Evolutionary conservation across 2,113 vertebrate genomes (phyloP).

Genomic region (Sminthopsis crassicaudata): DNA sequence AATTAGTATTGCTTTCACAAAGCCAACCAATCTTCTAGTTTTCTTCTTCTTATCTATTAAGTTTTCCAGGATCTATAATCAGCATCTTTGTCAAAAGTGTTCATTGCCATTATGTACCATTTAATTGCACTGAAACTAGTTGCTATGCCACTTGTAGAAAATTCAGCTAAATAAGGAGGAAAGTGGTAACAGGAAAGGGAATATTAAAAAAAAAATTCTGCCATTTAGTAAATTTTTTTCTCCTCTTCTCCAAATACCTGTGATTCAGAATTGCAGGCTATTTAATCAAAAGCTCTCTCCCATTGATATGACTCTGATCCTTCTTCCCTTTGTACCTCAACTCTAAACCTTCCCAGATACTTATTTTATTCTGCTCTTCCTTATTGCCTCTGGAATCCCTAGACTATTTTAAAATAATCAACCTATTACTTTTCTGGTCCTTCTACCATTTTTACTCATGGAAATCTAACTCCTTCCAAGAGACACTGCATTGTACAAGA

Average conservation of each 20-base stretch:
- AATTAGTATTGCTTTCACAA: constrained; percentile 21
- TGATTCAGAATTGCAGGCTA: not conserved
- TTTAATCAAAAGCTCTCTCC: not conserved
- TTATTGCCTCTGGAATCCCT: too few species aligned
- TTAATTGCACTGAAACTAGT: not conserved
- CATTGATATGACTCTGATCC: not conserved
- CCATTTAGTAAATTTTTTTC: not conserved
- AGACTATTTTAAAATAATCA: too few species aligned
- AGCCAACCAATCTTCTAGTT: constrained; percentile 10
- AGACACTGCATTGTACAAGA: not conserved
- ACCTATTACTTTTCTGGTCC: not conserved
- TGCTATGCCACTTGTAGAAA: not conserved
- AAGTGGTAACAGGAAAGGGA: not conserved
- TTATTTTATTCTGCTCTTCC: too few species aligned
- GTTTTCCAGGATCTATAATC: constrained; percentile 13
- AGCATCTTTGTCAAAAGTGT: not conserved
- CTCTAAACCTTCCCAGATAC: too few species aligned
- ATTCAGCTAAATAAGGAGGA: not conserved
- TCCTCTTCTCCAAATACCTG: not conserved
- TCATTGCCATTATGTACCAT: not conserved
- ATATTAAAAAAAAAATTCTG: not conserved
- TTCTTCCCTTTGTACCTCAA: not conserved
- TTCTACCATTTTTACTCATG: not conserved
- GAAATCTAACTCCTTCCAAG: not conserved
- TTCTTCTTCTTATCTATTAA: constrained; percentile 22